These are phyloP conservation scores for Drepana arcuata DNA, from an alignment of 1,140 invertebrate genomes.

Conservation along the genomic window DNA sequence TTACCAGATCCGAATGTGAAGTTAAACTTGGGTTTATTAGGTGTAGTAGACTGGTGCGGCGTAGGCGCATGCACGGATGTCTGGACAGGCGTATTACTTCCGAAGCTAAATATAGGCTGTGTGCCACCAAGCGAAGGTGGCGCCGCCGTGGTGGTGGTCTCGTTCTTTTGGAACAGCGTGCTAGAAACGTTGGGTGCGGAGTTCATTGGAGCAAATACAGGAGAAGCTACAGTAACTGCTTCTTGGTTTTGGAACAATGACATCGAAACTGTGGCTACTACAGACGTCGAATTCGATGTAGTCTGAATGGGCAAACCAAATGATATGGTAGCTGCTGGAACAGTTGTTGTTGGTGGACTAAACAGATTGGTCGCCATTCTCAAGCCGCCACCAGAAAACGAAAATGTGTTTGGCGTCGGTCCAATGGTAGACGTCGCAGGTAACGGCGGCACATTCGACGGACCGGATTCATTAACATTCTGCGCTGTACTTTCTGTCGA, in stretches of 20 bases:
- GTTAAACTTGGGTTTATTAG: conserved; percentile 38
- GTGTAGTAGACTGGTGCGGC: too few relatives aligned
- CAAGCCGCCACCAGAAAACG: background rate
- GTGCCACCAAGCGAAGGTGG: conserved; percentile 8
- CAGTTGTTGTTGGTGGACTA: too few relatives aligned
- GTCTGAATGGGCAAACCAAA: too few relatives aligned
- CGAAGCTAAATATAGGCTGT: conserved; percentile 40
- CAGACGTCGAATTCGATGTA: too few relatives aligned
- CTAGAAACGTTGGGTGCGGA: too few relatives aligned
- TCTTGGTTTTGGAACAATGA: conserved; percentile 28
- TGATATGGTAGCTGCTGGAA: too few relatives aligned
- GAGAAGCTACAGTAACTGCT: conserved; percentile 6
- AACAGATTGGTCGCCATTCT: background rate
- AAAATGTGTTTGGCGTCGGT: background rate
- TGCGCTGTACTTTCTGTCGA: too few relatives aligned
- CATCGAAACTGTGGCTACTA: too few relatives aligned
- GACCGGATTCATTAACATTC: too few relatives aligned
- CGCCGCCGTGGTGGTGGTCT: conserved; percentile 14
- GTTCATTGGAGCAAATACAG: too few relatives aligned
- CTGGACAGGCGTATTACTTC: conserved; percentile 13
- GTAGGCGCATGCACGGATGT: too few relatives aligned
- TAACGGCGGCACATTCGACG: too few relatives aligned
- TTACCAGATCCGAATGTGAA: conserved; percentile 36
- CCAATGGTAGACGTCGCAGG: background rate
- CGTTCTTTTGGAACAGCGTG: conserved; percentile 27